Conservation (phyloP, 2,888 invertebrate genomes). For the Harpagoxenus sublaevis region DNA sequence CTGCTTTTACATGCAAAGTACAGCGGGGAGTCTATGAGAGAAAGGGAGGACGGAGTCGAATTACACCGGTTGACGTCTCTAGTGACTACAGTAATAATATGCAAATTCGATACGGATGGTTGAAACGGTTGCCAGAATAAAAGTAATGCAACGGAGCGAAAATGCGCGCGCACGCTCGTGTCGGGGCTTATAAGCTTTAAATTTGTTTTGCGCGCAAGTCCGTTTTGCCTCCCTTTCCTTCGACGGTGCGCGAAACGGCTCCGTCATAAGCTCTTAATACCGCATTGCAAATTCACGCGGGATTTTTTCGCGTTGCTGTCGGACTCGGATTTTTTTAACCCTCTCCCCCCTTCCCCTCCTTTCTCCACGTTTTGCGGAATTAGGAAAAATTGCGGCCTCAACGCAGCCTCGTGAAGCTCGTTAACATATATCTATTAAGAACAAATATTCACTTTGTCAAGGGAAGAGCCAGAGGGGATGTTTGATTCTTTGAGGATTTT, state of each 20-base stretch:
- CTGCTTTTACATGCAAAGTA: conserved; percentile 25
- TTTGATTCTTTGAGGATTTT: not conserved
- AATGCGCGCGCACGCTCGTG: conserved; percentile 49
- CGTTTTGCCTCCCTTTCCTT: conserved; percentile 48
- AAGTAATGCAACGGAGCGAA: conserved; percentile 40
- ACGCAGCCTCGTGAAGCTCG: conserved; percentile 14
- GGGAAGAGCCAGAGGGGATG: not conserved
- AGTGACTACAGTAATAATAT: conserved; percentile 44
- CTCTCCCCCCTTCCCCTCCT: not conserved
- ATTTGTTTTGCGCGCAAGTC: conserved; percentile 63
- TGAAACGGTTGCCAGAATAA: conserved; percentile 48
- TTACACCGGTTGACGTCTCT: conserved; percentile 40
- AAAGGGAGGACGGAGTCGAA: not conserved
- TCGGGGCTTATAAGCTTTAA: conserved; percentile 63
- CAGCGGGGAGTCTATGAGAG: not conserved
- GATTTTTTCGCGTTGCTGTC: conserved; percentile 60
- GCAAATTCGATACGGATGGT: conserved; percentile 52
- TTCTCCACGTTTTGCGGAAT: conserved; percentile 63
- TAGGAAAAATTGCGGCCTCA: conserved; percentile 63
- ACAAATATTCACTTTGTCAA: not conserved
- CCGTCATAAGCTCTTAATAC: conserved; percentile 69
- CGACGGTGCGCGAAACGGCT: conserved; percentile 39
- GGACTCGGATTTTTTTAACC: conserved; percentile 50
- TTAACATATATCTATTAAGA: conserved; percentile 1
- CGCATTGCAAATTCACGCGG: conserved; percentile 69